Evolutionary conservation across 2,888 invertebrate genomes (phyloP).

Genomic region (Melanchra persicariae): DNA sequence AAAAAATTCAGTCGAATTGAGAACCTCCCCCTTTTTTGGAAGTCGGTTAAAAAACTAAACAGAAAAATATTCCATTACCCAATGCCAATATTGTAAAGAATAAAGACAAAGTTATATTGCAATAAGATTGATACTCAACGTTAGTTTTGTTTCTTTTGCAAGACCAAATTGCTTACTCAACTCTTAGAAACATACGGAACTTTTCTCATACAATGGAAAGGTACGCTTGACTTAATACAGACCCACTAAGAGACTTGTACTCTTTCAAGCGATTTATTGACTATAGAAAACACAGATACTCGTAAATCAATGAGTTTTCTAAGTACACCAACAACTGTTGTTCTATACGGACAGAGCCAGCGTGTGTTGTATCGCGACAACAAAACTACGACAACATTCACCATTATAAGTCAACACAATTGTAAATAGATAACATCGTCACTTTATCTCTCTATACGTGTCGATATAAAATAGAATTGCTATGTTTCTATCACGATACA

Average conservation of each 20-base stretch:
- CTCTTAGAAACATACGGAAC: conserved; percentile 42
- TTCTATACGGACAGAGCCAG: conserved; percentile 20
- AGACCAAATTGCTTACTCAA: conserved; percentile 42
- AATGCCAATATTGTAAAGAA: not conserved
- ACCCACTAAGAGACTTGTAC: conserved; percentile 49
- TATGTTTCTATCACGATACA: conserved; percentile 71
- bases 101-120: conserved; percentile 7
- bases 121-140: conserved; percentile 13
- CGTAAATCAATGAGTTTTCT: conserved; percentile 72
- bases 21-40: no score
- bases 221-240: conserved; percentile 48
- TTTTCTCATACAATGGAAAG: conserved; percentile 53
- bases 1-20: no score
- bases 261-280: conserved; percentile 58
- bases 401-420: conserved; percentile 69
- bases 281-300: conserved; percentile 59
- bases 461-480: conserved; percentile 81
- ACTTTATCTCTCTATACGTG: conserved; percentile 76
- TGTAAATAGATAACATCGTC: conserved; percentile 65
- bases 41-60: no score
- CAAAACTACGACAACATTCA: conserved; percentile 52
- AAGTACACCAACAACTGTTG: conserved; percentile 64
- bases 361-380: conserved; percentile 31
- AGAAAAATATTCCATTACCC: not conserved
- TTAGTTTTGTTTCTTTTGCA: conserved; percentile 46